These are phyloP conservation scores for Rhinophrynus dorsalis DNA, from an alignment of 2,797 vertebrate genomes.

Conservation along the genomic window DNA sequence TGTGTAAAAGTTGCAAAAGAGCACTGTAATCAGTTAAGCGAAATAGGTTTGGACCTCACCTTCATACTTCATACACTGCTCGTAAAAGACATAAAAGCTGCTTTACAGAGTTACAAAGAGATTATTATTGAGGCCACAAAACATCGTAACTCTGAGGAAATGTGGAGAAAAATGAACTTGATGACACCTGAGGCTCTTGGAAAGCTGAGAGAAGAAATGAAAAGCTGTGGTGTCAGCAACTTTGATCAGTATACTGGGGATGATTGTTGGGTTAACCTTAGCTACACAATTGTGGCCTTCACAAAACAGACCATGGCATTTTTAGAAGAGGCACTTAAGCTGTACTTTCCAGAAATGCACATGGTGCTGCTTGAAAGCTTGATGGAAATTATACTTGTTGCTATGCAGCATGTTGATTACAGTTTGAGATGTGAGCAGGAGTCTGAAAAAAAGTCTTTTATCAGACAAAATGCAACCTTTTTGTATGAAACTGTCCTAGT, in stretches of 20 bases:
- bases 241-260: slow-evolving; percentile 94
- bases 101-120: slow-evolving; percentile 91
- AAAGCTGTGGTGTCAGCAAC: slow-evolving; percentile 77
- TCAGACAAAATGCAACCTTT: slow-evolving; percentile 91
- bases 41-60: slow-evolving; percentile 94
- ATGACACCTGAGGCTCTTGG: slow-evolving; percentile 94
- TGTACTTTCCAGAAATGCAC: slow-evolving; percentile 95
- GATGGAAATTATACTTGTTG: slow-evolving; percentile 91
- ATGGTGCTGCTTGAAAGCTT: slow-evolving; percentile 96
- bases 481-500: slow-evolving; percentile 94
- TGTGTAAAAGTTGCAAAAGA: slow-evolving; percentile 96
- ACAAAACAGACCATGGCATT: slow-evolving; percentile 98
- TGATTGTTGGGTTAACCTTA: slow-evolving; percentile 98
- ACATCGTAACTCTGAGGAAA: slow-evolving; percentile 97
- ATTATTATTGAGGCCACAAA: slow-evolving; percentile 97
- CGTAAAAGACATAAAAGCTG: slow-evolving; percentile 89
- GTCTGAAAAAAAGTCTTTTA: slow-evolving; percentile 89
- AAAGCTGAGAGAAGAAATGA: slow-evolving; percentile 96
- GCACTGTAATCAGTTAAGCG: slow-evolving; percentile 91
- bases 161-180: slow-evolving; percentile 97
- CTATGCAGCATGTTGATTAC: slow-evolving; percentile 96
- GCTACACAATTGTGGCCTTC: slow-evolving; percentile 96
- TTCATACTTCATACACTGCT: slow-evolving; percentile 91
- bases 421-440: slow-evolving; percentile 97
- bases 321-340: slow-evolving; percentile 92